phyloP scores from a whole-genome alignment of 2,113 vertebrate species.

The Acanthochromis polyacanthus region DNA sequence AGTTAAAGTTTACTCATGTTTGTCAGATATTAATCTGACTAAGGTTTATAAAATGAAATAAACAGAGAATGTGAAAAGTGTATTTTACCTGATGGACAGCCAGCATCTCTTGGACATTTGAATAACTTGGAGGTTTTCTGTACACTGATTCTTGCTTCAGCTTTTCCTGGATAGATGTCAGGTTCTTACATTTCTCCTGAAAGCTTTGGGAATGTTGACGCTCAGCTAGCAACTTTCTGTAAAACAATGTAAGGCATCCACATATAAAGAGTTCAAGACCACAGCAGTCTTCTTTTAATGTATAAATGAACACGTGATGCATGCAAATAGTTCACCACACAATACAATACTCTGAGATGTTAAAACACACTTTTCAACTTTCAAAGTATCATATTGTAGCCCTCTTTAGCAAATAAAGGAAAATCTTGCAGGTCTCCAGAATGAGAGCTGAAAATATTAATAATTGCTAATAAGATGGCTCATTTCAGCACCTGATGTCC shows the following conservation, averaged over 20 bases:
- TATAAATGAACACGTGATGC: too few species aligned
- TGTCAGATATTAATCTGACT: background rate
- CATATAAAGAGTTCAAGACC: background rate
- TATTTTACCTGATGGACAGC: slow-evolving; percentile 87
- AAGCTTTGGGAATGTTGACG: slow-evolving; percentile 81
- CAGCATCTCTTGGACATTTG: slow-evolving; percentile 86
- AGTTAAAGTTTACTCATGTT: too few species aligned
- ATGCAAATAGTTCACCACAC: too few species aligned
- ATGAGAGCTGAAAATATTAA: too few species aligned
- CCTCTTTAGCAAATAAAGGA: too few species aligned
- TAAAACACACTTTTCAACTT: too few species aligned
- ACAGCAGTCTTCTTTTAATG: too few species aligned
- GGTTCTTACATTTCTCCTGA: slow-evolving; percentile 85
- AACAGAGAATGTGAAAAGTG: background rate
- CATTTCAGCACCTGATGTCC: too few species aligned
- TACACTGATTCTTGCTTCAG: slow-evolving; percentile 75
- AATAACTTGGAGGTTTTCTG: slow-evolving; percentile 69
- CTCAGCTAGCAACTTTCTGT: slow-evolving; percentile 79
- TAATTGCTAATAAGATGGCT: too few species aligned
- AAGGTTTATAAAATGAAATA: background rate
- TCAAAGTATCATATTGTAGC: too few species aligned
- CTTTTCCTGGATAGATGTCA: slow-evolving; percentile 86
- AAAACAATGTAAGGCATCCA: background rate
- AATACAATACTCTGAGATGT: too few species aligned
- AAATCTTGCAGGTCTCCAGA: too few species aligned